phyloP scores from a whole-genome alignment of 2,888 invertebrate genomes.

The Ellobium chinense region DNA sequence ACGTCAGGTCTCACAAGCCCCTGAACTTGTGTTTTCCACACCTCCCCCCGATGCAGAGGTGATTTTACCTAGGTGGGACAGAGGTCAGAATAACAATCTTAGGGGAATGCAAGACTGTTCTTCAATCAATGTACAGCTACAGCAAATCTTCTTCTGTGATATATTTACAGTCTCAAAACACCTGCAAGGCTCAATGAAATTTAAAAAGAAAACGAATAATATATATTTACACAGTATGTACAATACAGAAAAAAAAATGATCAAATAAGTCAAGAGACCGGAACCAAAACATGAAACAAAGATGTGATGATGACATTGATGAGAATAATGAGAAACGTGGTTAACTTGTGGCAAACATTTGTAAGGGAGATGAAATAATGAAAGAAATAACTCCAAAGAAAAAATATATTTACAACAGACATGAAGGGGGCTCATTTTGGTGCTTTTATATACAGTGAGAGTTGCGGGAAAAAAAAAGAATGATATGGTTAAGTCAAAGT shows the following conservation, averaged over 20 bases:
- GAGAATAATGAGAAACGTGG: background rate
- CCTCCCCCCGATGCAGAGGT: conserved; percentile 52
- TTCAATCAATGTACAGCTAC: no score
- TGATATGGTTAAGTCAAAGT: background rate
- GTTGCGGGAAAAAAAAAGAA: no score
- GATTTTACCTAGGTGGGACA: no score
- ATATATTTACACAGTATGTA: background rate
- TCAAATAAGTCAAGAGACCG: no score
- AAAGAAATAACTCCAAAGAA: no score
- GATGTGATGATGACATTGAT: background rate
- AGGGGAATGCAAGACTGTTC: no score
- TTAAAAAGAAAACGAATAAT: background rate
- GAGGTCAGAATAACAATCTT: no score
- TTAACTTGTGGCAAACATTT: conserved; percentile 19
- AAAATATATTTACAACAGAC: no score
- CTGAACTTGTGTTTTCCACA: no score
- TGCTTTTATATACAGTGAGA: no score
- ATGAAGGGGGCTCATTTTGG: no score
- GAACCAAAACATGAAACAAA: background rate
- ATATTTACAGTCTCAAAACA: background rate
- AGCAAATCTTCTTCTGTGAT: background rate
- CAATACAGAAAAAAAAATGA: background rate
- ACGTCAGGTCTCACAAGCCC: no score
- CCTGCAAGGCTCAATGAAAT: background rate
- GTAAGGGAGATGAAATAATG: background rate